Conservation (phyloP, 2,888 invertebrate genomes). For the Oligia strigilis region DNA sequence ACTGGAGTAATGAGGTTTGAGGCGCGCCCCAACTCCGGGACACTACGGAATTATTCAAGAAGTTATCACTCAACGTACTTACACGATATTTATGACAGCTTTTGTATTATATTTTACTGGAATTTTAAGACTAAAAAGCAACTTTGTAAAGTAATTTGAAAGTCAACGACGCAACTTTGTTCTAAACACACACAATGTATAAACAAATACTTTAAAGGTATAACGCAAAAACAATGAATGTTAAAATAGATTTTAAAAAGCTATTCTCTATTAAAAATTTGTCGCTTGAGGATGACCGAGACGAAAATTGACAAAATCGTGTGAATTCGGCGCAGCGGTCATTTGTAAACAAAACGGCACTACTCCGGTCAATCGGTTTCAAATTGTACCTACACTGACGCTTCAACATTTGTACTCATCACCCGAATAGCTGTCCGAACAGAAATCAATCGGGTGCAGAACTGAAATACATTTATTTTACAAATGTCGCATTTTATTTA, state of each 20-base stretch:
- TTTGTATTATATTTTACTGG: slow-evolving; percentile 42
- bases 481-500: slow-evolving; percentile 14
- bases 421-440: slow-evolving; percentile 23
- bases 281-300: not conserved
- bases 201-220: not conserved
- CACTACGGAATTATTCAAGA: slow-evolving; percentile 68
- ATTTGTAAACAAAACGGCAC: slow-evolving; percentile 41
- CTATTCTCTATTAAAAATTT: slow-evolving; percentile 8
- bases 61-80: slow-evolving; percentile 55
- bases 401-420: slow-evolving; percentile 44
- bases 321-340: slow-evolving; percentile 21
- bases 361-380: slow-evolving; percentile 32
- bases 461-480: slow-evolving; percentile 32
- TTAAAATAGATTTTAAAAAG: slow-evolving; percentile 3
- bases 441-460: slow-evolving; percentile 46
- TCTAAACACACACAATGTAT: not conserved
- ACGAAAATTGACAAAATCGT: slow-evolving; percentile 16
- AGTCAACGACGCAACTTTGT: slow-evolving; percentile 1
- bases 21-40: slow-evolving; percentile 53
- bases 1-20: slow-evolving; percentile 68
- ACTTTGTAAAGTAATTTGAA: slow-evolving; percentile 33
- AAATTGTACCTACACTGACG: slow-evolving; percentile 22
- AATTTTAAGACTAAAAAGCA: slow-evolving; percentile 21
- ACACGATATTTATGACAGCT: slow-evolving; percentile 61
- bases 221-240: slow-evolving; percentile 2